phyloP scores from a whole-genome alignment of 2,797 vertebrate species.

The Lepilemur septentrionalis region DNA sequence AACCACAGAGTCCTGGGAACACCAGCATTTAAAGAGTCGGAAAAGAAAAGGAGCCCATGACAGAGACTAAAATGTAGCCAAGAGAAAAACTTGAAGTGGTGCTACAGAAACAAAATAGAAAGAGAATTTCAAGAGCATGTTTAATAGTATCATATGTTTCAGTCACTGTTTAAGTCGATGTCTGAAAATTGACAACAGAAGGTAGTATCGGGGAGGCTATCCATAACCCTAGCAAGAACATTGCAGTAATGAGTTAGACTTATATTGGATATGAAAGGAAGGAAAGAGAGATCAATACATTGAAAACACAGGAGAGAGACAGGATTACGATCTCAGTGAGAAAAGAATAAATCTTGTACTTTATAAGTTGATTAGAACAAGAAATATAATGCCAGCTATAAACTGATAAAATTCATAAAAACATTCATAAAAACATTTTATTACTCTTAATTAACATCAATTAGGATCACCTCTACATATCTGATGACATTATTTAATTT shows the following conservation, averaged over 20 bases:
- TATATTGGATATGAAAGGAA: neutral
- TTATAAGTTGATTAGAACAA: neutral
- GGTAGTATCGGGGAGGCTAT: neutral
- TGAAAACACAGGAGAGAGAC: neutral
- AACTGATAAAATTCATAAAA: constrained; percentile 11
- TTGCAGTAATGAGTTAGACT: neutral
- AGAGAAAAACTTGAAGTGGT: neutral
- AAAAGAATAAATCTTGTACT: neutral
- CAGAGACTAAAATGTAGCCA: neutral
- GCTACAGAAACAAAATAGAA: neutral
- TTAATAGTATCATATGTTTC: neutral
- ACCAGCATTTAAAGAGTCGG: neutral
- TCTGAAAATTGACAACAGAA: neutral
- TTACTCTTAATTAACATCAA: neutral
- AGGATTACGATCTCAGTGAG: neutral
- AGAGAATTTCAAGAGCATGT: neutral
- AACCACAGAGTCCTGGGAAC: neutral
- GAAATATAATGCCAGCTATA: neutral
- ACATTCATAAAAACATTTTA: neutral
- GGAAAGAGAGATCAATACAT: neutral
- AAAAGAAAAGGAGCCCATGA: neutral
- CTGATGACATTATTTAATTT: neutral
- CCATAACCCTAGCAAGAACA: neutral
- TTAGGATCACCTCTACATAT: neutral
- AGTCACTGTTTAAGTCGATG: neutral